A percentile compares a stretch with the other conserved stretches of the same genome.
phyloP scores from a whole-genome alignment of 2,797 vertebrate species.

The Cygnus olor region DNA sequence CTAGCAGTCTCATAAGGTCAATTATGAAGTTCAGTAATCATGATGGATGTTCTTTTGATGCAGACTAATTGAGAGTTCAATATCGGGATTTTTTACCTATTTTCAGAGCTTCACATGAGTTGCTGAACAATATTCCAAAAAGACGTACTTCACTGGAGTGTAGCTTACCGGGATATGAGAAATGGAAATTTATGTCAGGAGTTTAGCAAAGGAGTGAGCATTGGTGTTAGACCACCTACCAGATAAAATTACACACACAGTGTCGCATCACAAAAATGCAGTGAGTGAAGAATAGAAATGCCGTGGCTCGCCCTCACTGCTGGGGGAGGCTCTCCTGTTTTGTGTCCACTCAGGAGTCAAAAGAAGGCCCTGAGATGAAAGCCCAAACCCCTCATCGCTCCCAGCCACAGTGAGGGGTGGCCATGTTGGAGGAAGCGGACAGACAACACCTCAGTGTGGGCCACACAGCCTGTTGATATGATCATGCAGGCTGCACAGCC shows the following conservation, averaged over 20 bases:
- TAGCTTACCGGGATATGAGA: background rate
- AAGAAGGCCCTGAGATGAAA: slow-evolving; percentile 19
- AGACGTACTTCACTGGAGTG: background rate
- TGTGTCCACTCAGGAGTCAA: slow-evolving; percentile 10
- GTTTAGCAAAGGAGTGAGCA: background rate
- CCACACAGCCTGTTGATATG: slow-evolving; percentile 28
- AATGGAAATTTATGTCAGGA: background rate
- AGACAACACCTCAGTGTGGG: slow-evolving; percentile 40
- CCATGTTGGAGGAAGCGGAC: background rate
- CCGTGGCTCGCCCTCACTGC: accelerated
- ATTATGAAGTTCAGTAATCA: background rate
- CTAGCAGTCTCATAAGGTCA: background rate
- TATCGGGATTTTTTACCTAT: background rate
- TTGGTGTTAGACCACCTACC: background rate
- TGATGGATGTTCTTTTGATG: background rate
- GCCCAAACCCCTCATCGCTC: background rate
- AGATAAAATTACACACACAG: background rate
- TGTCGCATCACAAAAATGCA: background rate
- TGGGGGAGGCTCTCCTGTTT: background rate
- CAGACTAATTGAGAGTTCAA: background rate
- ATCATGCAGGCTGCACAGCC: background rate
- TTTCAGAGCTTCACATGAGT: background rate
- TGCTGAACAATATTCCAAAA: background rate
- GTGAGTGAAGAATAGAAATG: background rate
- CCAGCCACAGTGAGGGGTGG: background rate